A percentile compares a stretch with the other conserved stretches of the same genome.
Conservation (phyloP, 2,113 vertebrate genomes). For the Panthera leo region DNA sequence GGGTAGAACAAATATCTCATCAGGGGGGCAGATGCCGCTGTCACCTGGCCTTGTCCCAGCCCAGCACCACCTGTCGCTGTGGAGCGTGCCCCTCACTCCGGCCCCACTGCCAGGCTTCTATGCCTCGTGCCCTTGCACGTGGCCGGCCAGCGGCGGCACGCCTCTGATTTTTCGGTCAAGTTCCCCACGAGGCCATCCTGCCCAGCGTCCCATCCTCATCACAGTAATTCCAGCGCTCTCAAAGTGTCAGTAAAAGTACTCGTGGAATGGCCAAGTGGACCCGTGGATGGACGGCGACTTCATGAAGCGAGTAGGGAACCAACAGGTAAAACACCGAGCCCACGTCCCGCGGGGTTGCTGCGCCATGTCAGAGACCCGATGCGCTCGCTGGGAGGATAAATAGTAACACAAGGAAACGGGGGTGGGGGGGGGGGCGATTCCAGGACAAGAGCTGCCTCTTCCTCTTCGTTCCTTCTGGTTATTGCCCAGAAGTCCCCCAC, state of each 20-base stretch:
- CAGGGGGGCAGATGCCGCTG: too few species aligned
- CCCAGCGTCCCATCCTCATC: neutral
- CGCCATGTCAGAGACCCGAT: neutral
- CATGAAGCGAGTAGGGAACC: neutral
- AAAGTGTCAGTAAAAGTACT: neutral
- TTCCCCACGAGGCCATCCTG: neutral
- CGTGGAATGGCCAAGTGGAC: too few species aligned
- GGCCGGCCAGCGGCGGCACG: neutral
- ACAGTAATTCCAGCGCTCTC: neutral
- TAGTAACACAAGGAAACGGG: too few species aligned
- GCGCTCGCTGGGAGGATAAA: neutral
- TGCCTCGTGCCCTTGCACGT: neutral
- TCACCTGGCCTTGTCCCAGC: neutral
- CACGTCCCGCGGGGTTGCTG: fast-evolving
- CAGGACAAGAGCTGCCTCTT: neutral
- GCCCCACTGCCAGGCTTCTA: neutral
- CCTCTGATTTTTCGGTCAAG: neutral
- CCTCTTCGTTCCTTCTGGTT: neutral
- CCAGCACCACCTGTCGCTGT: fast-evolving
- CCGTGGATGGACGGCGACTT: neutral
- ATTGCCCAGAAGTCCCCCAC: neutral
- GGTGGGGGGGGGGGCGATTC: too few species aligned
- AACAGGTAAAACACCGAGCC: too few species aligned
- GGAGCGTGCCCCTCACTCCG: too few species aligned
- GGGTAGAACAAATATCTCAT: neutral